These are phyloP conservation scores for Zoanthus sansibaricus DNA, from an alignment of 92 coral and sea anemone genomes.

Conservation along the genomic window DNA sequence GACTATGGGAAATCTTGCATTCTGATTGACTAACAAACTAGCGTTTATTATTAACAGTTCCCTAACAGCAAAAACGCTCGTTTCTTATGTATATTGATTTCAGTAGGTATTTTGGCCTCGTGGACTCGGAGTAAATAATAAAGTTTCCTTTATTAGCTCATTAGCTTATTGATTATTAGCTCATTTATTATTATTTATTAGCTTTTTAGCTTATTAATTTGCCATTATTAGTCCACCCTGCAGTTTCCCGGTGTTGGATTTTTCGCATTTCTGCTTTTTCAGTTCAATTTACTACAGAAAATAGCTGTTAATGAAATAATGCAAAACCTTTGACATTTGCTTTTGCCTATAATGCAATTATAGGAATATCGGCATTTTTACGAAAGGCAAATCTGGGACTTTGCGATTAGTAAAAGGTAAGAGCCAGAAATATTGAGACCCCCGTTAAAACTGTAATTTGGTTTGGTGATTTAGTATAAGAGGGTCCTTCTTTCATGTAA, in stretches of 20 bases:
- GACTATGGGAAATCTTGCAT: too few species aligned
- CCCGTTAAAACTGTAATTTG: not conserved
- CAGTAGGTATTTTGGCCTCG: not conserved
- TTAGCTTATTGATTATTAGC: not conserved
- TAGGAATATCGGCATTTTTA: not conserved
- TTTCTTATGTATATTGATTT: not conserved
- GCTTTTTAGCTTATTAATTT: too few species aligned
- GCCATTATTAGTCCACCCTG: not conserved
- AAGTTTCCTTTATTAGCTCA: not conserved
- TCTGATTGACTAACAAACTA: too few species aligned
- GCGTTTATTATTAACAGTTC: too few species aligned
- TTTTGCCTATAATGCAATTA: not conserved
- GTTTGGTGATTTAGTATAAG: not conserved
- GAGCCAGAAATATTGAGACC: not conserved
- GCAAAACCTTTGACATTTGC: too few species aligned
- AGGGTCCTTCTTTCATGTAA: not conserved
- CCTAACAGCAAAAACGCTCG: not conserved
- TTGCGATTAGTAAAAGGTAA: conserved; percentile 83
- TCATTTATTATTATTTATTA: too few species aligned
- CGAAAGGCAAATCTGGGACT: conserved; percentile 51
- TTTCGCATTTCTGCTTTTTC: not conserved
- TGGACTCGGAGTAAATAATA: not conserved
- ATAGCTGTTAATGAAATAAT: too few species aligned
- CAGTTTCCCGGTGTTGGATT: not conserved
- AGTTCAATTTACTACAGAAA: not conserved